A percentile compares a stretch with the other conserved stretches of the same genome.
Conservation (phyloP, 2,113 vertebrate genomes). For the Saimiri boliviensis region DNA sequence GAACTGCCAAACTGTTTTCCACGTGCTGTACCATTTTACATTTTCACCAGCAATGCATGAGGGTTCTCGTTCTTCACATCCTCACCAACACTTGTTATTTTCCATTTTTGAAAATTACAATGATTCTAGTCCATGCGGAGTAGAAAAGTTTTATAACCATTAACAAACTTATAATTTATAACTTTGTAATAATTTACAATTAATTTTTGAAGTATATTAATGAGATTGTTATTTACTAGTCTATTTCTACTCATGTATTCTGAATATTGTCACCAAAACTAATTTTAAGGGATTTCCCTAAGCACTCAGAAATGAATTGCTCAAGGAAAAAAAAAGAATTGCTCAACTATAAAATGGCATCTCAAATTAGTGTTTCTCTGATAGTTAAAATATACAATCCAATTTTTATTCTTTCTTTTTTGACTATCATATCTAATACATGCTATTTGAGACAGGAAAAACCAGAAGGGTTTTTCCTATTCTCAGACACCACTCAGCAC, state of each 20-base stretch:
- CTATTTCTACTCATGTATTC: not conserved
- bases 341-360: not conserved
- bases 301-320: slow-evolving; percentile 3
- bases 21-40: not conserved
- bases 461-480: not conserved
- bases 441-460: not conserved
- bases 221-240: not conserved
- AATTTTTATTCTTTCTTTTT: not conserved
- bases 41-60: not conserved
- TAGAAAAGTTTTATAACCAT: not conserved
- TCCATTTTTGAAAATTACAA: not conserved
- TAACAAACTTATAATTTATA: not conserved
- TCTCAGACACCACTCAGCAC: not conserved
- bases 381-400: not conserved
- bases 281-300: slow-evolving; percentile 6
- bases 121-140: not conserved
- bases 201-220: not conserved
- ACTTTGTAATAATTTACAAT: not conserved
- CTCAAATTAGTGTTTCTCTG: not conserved
- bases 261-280: not conserved
- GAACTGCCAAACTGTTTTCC: not conserved
- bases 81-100: not conserved
- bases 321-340: not conserved
- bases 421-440: not conserved
- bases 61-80: not conserved